Base-by-base conservation (phyloP, 2,888 invertebrate species). In the Eurois occulta region DNA sequence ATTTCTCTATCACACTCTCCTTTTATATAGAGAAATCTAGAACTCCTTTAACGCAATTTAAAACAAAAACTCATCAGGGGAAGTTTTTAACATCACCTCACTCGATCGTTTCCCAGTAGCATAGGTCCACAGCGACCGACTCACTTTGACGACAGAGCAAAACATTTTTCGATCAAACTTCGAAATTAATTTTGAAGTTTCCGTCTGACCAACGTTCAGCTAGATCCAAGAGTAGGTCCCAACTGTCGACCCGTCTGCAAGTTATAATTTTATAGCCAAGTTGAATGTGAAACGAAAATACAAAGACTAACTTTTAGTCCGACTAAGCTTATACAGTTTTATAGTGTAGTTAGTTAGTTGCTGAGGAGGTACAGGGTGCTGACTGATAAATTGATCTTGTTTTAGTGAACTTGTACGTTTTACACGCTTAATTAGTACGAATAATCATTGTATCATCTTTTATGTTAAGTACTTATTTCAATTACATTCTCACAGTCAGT, bases 131-230 rank as follows among this genome's bases (percentile, higher is more conserved):
- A 81, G 74, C 87, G 78, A 70, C 87, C 82, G 85, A 87, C 85
- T 88, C 88, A 85, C 88, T 92, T 88, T 90, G 88, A 89, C 91
- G 93, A 90, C 89, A 90, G 90, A 91, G 91, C 87, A 93, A 92
- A 94, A 94, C 91, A 95, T 94, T 95, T 95, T 95, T 95, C 94
- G 93, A 95, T 95, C 93, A 94, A 95, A 95, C 93, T 95, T 95
- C 83, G 91, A 95, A 95, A 95, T 95, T 95, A 95, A 95, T 95
- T 95, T 95, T 91, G 91, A 95, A 95, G 94, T 95, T 94, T 90
- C 91, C 90, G 90, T 92, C 93, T 93, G 94, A 92, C 93, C 93
- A 90, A 87, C 90, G 91, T 87, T 91, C 90, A 88, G 87, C 89
- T 83, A 85, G 88, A 90, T 89, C 87, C 88, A 86, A 87, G 86